These are phyloP conservation scores for Diarsia mendica DNA, from an alignment of 2,888 invertebrate genomes.

Conservation along the genomic window DNA sequence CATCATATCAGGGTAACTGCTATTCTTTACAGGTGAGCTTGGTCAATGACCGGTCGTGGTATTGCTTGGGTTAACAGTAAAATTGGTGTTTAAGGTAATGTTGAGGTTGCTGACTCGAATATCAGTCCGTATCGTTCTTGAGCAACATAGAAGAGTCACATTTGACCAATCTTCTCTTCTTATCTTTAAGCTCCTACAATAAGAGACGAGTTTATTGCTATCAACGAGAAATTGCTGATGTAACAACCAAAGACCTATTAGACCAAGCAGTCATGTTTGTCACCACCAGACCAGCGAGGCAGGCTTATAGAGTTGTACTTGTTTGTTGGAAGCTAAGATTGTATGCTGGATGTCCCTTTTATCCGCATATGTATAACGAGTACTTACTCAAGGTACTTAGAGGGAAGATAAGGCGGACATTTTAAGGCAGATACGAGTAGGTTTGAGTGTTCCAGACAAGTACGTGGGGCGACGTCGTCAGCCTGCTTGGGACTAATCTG, in stretches of 20 bases:
- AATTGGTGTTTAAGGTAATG: neutral
- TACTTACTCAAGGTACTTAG: too few relatives aligned
- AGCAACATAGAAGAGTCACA: too few relatives aligned
- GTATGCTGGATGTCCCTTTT: too few relatives aligned
- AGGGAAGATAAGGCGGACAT: too few relatives aligned
- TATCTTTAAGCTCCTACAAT: neutral
- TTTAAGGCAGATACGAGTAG: neutral
- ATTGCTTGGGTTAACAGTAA: neutral
- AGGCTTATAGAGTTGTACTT: too few relatives aligned
- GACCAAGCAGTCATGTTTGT: neutral
- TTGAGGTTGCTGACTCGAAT: neutral
- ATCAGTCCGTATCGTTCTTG: neutral
- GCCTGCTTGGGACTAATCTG: too few relatives aligned
- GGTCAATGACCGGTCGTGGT: constrained; percentile 17
- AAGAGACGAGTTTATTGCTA: neutral
- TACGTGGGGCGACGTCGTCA: neutral
- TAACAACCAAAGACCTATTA: neutral
- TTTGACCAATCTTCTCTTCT: neutral
- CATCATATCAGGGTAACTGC: neutral
- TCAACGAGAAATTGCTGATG: neutral
- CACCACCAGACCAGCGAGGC: too few relatives aligned
- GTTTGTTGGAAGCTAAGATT: too few relatives aligned
- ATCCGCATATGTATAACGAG: too few relatives aligned
- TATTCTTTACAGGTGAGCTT: constrained; percentile 3
- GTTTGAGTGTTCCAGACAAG: neutral